A percentile compares a stretch with the other conserved stretches of the same genome.
Evolutionary conservation across 2,113 vertebrate genomes (phyloP).

Genomic region (Apteryx mantelli): DNA sequence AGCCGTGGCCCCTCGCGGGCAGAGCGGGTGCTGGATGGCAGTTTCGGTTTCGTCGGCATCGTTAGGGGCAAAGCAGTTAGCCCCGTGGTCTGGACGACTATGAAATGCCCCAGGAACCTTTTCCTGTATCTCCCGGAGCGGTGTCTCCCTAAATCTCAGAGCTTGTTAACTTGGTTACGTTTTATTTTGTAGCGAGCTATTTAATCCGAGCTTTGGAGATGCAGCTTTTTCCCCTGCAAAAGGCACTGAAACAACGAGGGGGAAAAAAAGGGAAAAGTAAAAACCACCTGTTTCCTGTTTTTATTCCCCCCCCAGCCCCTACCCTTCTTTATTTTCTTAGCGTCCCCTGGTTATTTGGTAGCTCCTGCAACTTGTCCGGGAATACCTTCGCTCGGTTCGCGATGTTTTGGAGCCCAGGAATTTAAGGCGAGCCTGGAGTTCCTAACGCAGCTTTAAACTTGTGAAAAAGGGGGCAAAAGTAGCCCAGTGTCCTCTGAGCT

Average conservation of each 20-base stretch:
- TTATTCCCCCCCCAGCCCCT: slow-evolving; percentile 45
- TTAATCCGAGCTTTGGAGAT: background rate
- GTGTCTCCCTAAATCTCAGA: background rate
- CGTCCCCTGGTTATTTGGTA: slow-evolving; percentile 47
- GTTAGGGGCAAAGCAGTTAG: slow-evolving; percentile 36
- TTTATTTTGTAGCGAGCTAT: slow-evolving; percentile 17
- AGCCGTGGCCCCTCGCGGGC: background rate
- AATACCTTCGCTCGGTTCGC: slow-evolving; percentile 37
- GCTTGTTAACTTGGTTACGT: background rate
- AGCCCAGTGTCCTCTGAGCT: background rate
- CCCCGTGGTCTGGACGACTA: background rate
- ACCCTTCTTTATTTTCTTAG: slow-evolving; percentile 35
- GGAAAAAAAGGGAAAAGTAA: slow-evolving; percentile 13
- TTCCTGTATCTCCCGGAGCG: background rate
- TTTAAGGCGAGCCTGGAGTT: slow-evolving; percentile 52
- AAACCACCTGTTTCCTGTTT: slow-evolving; percentile 70
- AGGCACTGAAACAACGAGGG: background rate
- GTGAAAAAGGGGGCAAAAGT: background rate
- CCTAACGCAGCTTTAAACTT: background rate
- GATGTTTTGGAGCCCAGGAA: slow-evolving; percentile 22
- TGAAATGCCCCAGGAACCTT: background rate
- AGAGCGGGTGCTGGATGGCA: background rate
- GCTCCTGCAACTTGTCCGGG: slow-evolving; percentile 66
- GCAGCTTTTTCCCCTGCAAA: background rate
- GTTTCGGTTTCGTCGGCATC: background rate